Conservation (phyloP, 2,797 vertebrate genomes). For the Mus minutoides region DNA sequence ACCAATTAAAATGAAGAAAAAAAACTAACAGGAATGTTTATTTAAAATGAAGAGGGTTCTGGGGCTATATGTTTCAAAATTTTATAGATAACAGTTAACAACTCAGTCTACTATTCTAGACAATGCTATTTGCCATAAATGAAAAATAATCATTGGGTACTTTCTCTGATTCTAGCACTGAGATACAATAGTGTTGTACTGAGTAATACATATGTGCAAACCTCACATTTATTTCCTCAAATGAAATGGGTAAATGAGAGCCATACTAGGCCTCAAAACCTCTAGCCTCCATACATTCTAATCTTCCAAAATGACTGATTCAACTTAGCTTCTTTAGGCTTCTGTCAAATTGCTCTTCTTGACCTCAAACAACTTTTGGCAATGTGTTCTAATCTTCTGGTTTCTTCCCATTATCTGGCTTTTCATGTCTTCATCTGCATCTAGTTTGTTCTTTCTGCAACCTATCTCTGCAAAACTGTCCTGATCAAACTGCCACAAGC, state of each 20-base stretch:
- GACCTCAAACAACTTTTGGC: not conserved
- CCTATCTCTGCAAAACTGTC: not conserved
- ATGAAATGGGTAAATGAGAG: not conserved
- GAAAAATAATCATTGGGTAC: not conserved
- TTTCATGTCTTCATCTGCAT: not conserved
- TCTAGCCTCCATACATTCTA: not conserved
- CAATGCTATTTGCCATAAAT: not conserved
- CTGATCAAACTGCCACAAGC: not conserved
- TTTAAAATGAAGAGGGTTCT: too few species aligned
- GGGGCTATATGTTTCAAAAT: not conserved
- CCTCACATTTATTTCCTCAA: not conserved
- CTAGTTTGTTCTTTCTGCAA: not conserved
- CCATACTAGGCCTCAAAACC: not conserved
- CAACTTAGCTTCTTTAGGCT: not conserved
- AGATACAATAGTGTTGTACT: not conserved
- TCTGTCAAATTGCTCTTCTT: not conserved
- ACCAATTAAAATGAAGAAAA: too few species aligned
- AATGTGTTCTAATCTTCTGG: not conserved
- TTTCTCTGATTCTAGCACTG: not conserved
- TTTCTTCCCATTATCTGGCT: not conserved
- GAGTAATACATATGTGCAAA: not conserved
- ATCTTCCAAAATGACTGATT: not conserved
- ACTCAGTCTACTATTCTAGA: not conserved
- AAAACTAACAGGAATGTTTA: too few species aligned
- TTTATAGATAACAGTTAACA: not conserved